Percentiles rank a stretch among this genome's conserved stretches.
Conservation (phyloP, 2,888 invertebrate species). For the Imbricaverruca yamaguchii region DNA sequence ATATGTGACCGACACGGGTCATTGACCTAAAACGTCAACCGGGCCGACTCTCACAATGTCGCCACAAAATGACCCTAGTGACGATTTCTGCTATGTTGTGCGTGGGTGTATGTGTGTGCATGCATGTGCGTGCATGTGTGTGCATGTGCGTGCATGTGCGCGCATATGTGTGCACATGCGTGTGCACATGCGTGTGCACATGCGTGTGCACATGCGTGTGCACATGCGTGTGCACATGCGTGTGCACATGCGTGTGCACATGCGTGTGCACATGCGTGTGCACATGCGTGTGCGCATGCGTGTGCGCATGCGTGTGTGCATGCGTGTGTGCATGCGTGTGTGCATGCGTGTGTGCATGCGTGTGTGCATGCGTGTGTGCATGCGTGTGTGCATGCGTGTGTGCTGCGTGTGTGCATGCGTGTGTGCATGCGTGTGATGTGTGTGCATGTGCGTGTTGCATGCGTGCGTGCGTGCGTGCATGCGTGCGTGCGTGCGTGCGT, state of each 20-base stretch:
- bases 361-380: neutral
- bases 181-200: neutral
- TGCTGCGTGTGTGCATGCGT: too few relatives aligned
- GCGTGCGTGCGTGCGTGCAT: neutral
- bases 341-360: neutral
- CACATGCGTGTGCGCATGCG: too few relatives aligned
- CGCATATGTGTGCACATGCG: neutral
- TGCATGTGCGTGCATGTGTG: constrained; percentile 1
- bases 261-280: too few relatives aligned
- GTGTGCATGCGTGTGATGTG: too few relatives aligned
- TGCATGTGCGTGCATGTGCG: neutral
- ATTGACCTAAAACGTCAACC: too few relatives aligned
- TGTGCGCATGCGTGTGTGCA: neutral
- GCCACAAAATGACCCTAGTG: too few relatives aligned
- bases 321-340: neutral
- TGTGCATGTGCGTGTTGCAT: neutral
- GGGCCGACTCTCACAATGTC: too few relatives aligned
- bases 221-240: neutral
- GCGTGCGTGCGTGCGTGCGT: neutral
- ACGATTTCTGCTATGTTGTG: too few relatives aligned
- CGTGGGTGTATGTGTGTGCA: neutral
- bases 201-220: constrained; percentile 7
- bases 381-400: neutral
- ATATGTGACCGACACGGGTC: too few relatives aligned
- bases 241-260: constrained; percentile 14